Evolutionary conservation across 2,797 vertebrate genomes (phyloP).

Genomic region (Rhabdophis nuchalis): DNA sequence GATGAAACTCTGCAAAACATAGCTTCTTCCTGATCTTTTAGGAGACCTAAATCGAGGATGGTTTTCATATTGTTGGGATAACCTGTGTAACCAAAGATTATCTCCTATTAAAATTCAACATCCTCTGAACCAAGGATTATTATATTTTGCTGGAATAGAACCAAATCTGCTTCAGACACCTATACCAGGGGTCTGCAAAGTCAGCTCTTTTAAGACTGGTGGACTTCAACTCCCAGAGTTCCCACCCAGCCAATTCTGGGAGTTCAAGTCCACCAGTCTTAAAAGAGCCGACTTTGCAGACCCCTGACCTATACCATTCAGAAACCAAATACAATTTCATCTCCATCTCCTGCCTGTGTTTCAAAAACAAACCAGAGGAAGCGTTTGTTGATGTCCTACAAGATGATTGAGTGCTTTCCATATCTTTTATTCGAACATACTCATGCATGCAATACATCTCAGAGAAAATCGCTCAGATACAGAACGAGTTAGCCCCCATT

Average conservation of each 20-base stretch:
- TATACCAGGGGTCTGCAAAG: no score
- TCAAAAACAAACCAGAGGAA: not conserved
- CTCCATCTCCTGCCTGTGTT: not conserved
- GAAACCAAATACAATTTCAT: not conserved
- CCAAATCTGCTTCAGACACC: not conserved
- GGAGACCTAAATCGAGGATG: not conserved
- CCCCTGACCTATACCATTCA: not conserved
- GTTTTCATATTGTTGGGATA: not conserved
- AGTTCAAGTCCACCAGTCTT: no score
- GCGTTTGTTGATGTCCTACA: not conserved
- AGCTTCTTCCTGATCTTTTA: not conserved
- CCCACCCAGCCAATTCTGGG: no score
- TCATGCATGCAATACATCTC: not conserved
- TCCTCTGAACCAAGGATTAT: not conserved
- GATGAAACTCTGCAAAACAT: not conserved
- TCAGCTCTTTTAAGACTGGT: no score
- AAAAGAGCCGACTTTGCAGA: no score
- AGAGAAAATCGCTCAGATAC: no score
- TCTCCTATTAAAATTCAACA: not conserved
- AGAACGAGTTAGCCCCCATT: no score
- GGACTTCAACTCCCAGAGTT: no score
- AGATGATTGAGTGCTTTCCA: not conserved
- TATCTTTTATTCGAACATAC: not conserved
- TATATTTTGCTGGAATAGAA: not conserved
- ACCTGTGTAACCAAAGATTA: not conserved